Evolutionary conservation across 2,888 invertebrate genomes (phyloP).

Genomic region (Sturmia bella): DNA sequence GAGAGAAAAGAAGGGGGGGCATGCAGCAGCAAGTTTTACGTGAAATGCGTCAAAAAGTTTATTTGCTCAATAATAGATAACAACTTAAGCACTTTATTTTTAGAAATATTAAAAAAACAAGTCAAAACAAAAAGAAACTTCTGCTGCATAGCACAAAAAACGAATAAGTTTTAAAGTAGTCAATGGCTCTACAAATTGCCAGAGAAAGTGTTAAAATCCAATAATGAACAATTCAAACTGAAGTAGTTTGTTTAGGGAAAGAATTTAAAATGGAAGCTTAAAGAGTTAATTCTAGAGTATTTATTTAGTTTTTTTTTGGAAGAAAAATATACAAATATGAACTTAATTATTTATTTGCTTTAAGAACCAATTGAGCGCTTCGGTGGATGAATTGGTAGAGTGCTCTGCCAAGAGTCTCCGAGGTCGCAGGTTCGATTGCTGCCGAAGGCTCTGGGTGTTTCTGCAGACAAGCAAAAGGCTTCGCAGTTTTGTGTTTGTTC

Average conservation of each 20-base stretch:
- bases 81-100: slow-evolving; percentile 48
- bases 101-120: not conserved
- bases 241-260: not conserved
- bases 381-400: too few species aligned
- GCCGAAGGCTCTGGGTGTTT: too few species aligned
- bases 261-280: too few species aligned
- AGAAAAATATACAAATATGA: too few species aligned
- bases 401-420: too few species aligned
- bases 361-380: too few species aligned
- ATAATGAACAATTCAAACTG: slow-evolving; percentile 30
- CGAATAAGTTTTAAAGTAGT: slow-evolving; percentile 57
- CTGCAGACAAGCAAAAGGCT: too few species aligned
- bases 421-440: too few species aligned
- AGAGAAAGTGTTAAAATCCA: slow-evolving; percentile 67
- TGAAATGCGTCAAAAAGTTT: slow-evolving; percentile 68
- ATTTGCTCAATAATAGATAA: slow-evolving; percentile 56
- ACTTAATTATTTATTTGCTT: too few species aligned
- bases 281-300: too few species aligned
- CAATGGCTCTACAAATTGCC: slow-evolving; percentile 59
- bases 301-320: too few species aligned
- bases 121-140: slow-evolving; percentile 15
- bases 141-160: slow-evolving; percentile 14
- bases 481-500: too few species aligned
- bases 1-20: slow-evolving; percentile 38
- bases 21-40: slow-evolving; percentile 56